Evolutionary conservation across 1,140 invertebrate species (phyloP).

Genomic region (Neotoxoptera formosana): DNA sequence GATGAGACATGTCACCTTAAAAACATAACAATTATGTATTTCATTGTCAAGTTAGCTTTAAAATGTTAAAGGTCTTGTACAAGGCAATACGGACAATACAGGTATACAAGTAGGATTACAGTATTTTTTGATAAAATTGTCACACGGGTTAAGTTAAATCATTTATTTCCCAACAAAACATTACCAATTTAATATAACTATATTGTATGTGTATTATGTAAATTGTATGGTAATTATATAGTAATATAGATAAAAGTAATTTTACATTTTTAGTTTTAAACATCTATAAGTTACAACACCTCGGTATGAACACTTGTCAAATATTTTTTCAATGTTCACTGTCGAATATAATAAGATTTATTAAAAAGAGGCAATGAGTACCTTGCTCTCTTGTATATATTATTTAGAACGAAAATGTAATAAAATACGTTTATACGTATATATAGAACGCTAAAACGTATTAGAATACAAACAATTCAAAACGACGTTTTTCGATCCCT

Average conservation of each 20-base stretch:
- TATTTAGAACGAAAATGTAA: neutral
- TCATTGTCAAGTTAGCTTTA: neutral
- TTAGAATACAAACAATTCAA: constrained; percentile 18
- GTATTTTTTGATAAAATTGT: neutral
- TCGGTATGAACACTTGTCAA: neutral
- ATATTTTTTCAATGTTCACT: neutral
- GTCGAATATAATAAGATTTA: neutral
- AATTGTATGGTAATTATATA: neutral
- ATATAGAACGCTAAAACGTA: neutral
- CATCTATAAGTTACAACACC: neutral
- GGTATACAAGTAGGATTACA: neutral
- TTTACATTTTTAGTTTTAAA: neutral
- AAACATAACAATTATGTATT: neutral
- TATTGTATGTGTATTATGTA: neutral
- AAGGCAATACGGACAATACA: no score
- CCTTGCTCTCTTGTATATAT: neutral
- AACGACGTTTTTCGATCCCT: neutral
- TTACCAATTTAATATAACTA: neutral
- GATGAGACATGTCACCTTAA: neutral
- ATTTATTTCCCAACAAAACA: neutral
- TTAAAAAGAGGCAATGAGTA: neutral
- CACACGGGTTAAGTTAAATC: neutral
- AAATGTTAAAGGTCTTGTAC: neutral
- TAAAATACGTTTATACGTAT: neutral
- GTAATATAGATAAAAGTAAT: neutral